Evolutionary conservation across 1,140 invertebrate genomes (phyloP), one percentile per base, ranked within the genome.

Genomic region (Platyscapa corneri): DNA sequence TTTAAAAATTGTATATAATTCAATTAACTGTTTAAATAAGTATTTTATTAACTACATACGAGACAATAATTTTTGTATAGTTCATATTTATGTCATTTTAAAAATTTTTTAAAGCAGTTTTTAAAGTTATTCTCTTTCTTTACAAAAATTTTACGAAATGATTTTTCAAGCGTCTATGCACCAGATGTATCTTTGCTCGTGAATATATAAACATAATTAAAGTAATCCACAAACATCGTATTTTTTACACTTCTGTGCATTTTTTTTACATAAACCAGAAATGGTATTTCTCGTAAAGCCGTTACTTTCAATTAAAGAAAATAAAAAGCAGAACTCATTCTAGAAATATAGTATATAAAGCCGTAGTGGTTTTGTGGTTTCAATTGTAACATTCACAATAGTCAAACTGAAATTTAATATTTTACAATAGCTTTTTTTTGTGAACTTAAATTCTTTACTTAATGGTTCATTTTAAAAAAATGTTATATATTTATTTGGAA

Each of bases 291-390:
- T 16, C 14, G 3, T 34, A 18, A n/a, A n/a, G 30, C 74, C 60
- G 82, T 53, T 77, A 67, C 27, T 65, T 84, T 70, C 46, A 78
- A 84, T 84, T 84, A 84, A 42, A 53, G 74, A 78, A 70, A 53
- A 78, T 60, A 77, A 49, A 77, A 49, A 18, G 12, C 27, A 42
- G 72, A 39, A 75, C 37, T 75, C 34, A n/a, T 75, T 39, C 23
- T 20, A 75, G 72, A 75, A 42, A 75, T 75, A 23, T 30, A 75
- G 27, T 6, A 20, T 1, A 39, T 42, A 18, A 75, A 39, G 27
- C 49, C 16, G 8, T 20, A 53, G 34, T 18, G 39, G 14, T 72
- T 75, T 75, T 75, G 20, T 14, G 27, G 42, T 42, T 42, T 39
- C 72, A 18, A 42, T 16, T 46, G 34, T 75, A 53, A 53, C 49